Base-by-base conservation (phyloP, 2,113 vertebrate species). In the Pseudorasbora parva region DNA sequence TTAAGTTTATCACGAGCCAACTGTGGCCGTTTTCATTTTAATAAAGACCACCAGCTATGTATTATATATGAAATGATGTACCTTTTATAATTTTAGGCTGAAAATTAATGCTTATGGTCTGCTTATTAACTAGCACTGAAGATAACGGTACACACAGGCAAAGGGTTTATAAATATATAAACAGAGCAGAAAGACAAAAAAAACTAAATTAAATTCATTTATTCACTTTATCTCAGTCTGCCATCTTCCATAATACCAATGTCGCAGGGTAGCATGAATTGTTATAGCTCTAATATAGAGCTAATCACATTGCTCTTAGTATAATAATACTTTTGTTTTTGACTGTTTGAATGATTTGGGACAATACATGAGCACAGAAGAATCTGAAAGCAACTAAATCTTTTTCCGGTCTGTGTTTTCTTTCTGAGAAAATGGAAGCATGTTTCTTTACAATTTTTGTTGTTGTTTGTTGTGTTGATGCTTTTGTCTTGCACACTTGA, bases 361-460 rank as follows among this genome's bases (percentile, higher is more conserved):
- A 59, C 21, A 41, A 41, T 12, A n/a, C 51, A 76, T n/a, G 27
- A 56, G 33, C 19, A 33, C 27, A 21, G 17, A 56, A 49, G 45
- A 49, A 19, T 21, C 21, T 37, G 21, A 41, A 77, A 41, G 19
- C 30, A 41, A 59, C 30, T 76, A 1, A 76, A 41, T 56, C 4
- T 37, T 76, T 57, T n/a, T 57, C 51, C 2, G 51, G 57, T 76
- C n/a, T n/a, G n/a, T n/a, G n/a, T n/a, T n/a, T n/a, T n/a, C n/a
- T n/a, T 83, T 71, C 68, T 5, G 45, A 78, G 19, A 37, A 79
- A 62, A 33, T 49, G 37, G 59, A 41, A 41, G 45, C 62, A 69
- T 69, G n/a, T 57, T 43, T 57, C 21, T 12, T 57, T 25, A 15
- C 14, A 23, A 19, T 72, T 25, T 57, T 43, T 23, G 6, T 56